A percentile compares a stretch with the other conserved stretches of the same genome.
phyloP scores from a whole-genome alignment of 2,888 invertebrate species.

The Polia nebulosa region DNA sequence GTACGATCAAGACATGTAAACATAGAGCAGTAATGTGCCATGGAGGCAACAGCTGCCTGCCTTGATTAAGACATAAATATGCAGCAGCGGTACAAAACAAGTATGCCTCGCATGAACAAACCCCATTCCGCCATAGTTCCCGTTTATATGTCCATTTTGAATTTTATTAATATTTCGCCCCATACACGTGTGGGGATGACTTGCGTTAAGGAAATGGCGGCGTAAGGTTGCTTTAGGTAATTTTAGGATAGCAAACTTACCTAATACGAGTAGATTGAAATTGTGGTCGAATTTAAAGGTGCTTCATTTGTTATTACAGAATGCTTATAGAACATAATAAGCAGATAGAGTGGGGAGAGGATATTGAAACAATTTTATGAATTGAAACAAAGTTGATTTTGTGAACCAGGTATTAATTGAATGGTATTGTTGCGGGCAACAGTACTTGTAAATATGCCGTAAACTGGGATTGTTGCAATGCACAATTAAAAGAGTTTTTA shows the following conservation, averaged over 20 bases:
- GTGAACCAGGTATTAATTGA: constrained; percentile 2
- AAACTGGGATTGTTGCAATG: not conserved
- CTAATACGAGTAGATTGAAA: constrained; percentile 50
- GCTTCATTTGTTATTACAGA: constrained; percentile 14
- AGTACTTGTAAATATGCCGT: not conserved
- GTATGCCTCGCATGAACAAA: constrained; percentile 65
- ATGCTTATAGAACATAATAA: constrained; percentile 13
- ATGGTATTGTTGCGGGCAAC: not conserved
- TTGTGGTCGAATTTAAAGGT: constrained; percentile 6
- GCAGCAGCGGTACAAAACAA: constrained; percentile 74
- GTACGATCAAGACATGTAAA: constrained; percentile 70
- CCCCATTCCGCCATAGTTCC: constrained; percentile 67
- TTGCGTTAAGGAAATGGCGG: constrained; percentile 33
- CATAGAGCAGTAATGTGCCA: constrained; percentile 72
- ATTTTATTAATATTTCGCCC: constrained; percentile 71
- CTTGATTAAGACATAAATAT: constrained; percentile 82
- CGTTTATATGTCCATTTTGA: constrained; percentile 67
- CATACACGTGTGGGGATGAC: constrained; percentile 39
- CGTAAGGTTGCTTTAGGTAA: constrained; percentile 34
- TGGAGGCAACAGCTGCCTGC: constrained; percentile 75
- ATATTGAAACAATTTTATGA: not conserved
- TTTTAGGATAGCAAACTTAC: constrained; percentile 43
- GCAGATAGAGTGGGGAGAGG: not conserved
- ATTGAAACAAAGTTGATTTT: constrained; percentile 4
- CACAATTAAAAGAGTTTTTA: not conserved